Conservation (phyloP, 2,113 vertebrate genomes). For the Perccottus glenii region DNA sequence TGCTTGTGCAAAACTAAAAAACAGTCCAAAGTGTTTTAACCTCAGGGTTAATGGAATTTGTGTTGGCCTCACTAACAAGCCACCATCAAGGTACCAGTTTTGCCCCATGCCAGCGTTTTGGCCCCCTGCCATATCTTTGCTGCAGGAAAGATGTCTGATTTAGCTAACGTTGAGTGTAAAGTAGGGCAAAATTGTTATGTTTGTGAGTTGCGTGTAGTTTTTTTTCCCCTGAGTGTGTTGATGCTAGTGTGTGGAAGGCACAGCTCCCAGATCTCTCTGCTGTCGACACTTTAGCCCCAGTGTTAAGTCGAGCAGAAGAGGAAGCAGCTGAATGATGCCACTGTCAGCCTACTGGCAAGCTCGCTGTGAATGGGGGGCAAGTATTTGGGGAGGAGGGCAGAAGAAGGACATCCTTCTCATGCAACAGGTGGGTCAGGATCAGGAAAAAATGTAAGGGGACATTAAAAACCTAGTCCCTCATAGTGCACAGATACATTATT, state of each 20-base stretch:
- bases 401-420: conserved; percentile 66
- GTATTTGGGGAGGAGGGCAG: conserved; percentile 21
- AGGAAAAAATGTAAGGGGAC: conserved; percentile 39
- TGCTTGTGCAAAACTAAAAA: conserved; percentile 11
- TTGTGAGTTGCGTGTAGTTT: conserved; percentile 17
- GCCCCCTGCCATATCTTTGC: conserved; percentile 45
- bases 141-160: conserved; percentile 37
- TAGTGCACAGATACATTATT: background rate
- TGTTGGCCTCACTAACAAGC: conserved; percentile 65
- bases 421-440: conserved; percentile 67
- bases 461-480: conserved; percentile 19
- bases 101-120: conserved; percentile 55
- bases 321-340: conserved; percentile 73
- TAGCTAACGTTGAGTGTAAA: conserved; percentile 48
- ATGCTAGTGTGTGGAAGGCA: conserved; percentile 30
- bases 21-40: conserved; percentile 55
- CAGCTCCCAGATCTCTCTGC: conserved; percentile 48
- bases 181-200: conserved; percentile 10
- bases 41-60: conserved; percentile 71
- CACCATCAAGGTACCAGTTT: conserved; percentile 58
- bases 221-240: conserved; percentile 13
- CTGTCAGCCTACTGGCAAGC: conserved; percentile 64
- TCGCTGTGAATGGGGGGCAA: conserved; percentile 15
- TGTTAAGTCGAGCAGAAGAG: conserved; percentile 67
- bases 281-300: conserved; percentile 64